Base-by-base conservation (phyloP, 2,113 vertebrate genomes). In the Rhinolophus sinicus region DNA sequence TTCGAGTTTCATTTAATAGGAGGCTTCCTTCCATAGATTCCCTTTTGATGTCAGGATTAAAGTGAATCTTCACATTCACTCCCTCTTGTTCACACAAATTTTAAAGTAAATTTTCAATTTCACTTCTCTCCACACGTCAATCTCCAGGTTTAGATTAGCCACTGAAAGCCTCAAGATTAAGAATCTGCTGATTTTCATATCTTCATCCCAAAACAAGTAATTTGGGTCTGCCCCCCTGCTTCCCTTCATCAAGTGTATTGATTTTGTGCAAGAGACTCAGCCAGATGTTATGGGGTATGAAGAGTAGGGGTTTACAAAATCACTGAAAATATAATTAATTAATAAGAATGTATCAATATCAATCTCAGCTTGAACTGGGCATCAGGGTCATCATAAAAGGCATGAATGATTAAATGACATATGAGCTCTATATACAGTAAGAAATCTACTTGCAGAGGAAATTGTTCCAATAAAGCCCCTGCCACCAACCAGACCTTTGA, bases 1-100 rank as follows among this genome's bases (percentile, higher is more conserved):
- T 85, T 85, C 73, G 50, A 72, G 44, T 69, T 91, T 96, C 33
- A 19, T 82, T 96, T 94, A 78, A 77, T 89, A 91, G 16, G 21
- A 50, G 44, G 15, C 8, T 91, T 87, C 8, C 50, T 83, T 72
- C 9, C 3, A 50, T 26, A 82, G n/a, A 82, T 95, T 89, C 89
- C 38, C 65, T 96, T 91, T 69, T 92, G 91, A 88, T 94, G 64
- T 82, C 5, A 54, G n/a, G 4, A n/a, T 87, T 92, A 78, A 86
- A 96, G 75, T 44, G 60, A 52, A 83, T 19, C 83, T 94, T 81
- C 3, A 26, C 85, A 83, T 73, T 26, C 26, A 75, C 28, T 62
- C 16, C 24, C 6, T 67, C 89, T 92, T 33, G 12, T 82, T 67
- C 14, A 28, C 38, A 90, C 35, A 80, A 24, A 47, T 65, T 75